These are phyloP conservation scores for Melipona bicolor DNA, from an alignment of 2,888 invertebrate species.

Conservation along the genomic window DNA sequence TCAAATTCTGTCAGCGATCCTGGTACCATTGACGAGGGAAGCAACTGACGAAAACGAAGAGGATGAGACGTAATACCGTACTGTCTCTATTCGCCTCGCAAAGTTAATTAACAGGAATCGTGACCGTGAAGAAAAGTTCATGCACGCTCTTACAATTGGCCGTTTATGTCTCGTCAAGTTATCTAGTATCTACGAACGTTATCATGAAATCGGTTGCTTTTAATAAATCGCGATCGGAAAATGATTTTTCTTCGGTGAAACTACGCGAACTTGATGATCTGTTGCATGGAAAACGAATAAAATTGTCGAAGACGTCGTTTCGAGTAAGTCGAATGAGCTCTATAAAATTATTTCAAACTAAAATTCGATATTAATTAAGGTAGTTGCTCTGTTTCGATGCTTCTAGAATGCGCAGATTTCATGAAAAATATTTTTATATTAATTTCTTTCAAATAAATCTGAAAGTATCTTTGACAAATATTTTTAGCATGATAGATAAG, in stretches of 20 bases:
- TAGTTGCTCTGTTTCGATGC: too few species aligned
- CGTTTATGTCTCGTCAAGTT: not conserved
- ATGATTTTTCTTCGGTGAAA: conserved; percentile 64
- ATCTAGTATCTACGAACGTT: not conserved
- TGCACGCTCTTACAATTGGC: not conserved
- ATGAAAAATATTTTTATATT: too few species aligned
- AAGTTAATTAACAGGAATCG: not conserved
- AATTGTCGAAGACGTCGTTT: conserved; percentile 67
- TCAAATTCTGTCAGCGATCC: conserved; percentile 77
- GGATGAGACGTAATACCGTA: conserved; percentile 62
- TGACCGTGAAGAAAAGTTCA: not conserved
- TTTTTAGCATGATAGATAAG: too few species aligned
- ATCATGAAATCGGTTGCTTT: conserved; percentile 46
- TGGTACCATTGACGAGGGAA: conserved; percentile 66
- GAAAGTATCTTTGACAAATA: not conserved
- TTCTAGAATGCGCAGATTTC: too few species aligned
- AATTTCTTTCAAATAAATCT: not conserved
- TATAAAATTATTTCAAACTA: not conserved
- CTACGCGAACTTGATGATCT: conserved; percentile 74
- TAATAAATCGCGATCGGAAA: conserved; percentile 65
- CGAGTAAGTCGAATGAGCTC: conserved; percentile 66
- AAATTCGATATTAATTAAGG: not conserved
- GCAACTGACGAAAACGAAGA: conserved; percentile 66
- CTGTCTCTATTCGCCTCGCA: too few species aligned
- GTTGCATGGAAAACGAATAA: conserved; percentile 66